phyloP scores from a whole-genome alignment of 2,113 vertebrate genomes.

The Ailuropoda melanoleuca region DNA sequence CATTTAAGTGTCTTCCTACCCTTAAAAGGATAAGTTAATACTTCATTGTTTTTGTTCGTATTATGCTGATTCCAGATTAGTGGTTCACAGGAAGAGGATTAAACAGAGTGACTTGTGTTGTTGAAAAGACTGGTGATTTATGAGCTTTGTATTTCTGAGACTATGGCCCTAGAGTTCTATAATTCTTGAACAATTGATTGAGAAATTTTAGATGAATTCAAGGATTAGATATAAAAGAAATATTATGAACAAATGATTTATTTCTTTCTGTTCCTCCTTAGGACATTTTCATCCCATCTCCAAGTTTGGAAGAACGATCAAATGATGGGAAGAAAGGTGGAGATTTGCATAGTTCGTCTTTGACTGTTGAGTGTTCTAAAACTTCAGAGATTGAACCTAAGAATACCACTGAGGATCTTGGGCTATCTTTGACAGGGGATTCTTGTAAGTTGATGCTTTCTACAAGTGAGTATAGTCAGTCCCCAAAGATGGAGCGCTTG shows the following conservation, averaged over 20 bases:
- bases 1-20: slow-evolving; percentile 9
- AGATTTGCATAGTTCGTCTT: slow-evolving; percentile 61
- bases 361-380: slow-evolving; percentile 70
- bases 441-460: slow-evolving; percentile 88
- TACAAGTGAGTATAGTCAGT: slow-evolving; percentile 82
- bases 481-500: slow-evolving; percentile 65
- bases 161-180: slow-evolving; percentile 16
- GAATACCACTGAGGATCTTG: slow-evolving; percentile 58
- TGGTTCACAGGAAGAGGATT: neutral
- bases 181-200: slow-evolving; percentile 33
- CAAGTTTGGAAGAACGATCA: slow-evolving; percentile 84
- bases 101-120: slow-evolving; percentile 1
- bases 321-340: slow-evolving; percentile 69
- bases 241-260: slow-evolving; percentile 51
- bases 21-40: neutral
- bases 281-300: slow-evolving; percentile 95
- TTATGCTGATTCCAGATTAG: neutral
- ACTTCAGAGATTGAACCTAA: slow-evolving; percentile 68
- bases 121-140: neutral
- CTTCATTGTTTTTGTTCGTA: slow-evolving; percentile 36
- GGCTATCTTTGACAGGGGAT: slow-evolving; percentile 72
- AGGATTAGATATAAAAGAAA: slow-evolving; percentile 40
- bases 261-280: slow-evolving; percentile 76
- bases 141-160: slow-evolving; percentile 19
- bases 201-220: slow-evolving; percentile 43